These are phyloP conservation scores for Ruditapes philippinarum DNA, from an alignment of 1,140 invertebrate species.

Conservation along the genomic window DNA sequence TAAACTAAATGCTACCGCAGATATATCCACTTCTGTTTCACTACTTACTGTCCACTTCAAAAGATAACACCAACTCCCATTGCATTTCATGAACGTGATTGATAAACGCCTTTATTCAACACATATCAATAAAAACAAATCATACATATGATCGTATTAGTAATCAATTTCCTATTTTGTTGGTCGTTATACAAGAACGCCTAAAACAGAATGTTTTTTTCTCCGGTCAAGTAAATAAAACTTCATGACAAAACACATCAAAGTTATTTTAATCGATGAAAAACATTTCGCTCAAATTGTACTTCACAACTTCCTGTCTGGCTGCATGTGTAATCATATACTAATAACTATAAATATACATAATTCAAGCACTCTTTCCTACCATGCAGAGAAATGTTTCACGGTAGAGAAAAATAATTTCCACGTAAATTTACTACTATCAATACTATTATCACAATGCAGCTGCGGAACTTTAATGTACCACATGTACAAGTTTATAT, in stretches of 20 bases:
- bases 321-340: neutral
- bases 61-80: neutral
- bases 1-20: neutral
- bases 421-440: slow-evolving; percentile 1
- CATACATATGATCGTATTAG: too few relatives aligned
- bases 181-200: too few relatives aligned
- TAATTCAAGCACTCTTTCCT: neutral
- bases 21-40: neutral
- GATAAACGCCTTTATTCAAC: neutral
- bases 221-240: neutral
- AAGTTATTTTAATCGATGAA: neutral
- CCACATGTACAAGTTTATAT: too few relatives aligned
- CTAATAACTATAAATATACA: too few relatives aligned
- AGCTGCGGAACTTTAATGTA: neutral
- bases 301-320: neutral
- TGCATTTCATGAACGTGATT: too few relatives aligned
- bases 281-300: neutral
- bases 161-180: too few relatives aligned
- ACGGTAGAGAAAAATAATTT: too few relatives aligned
- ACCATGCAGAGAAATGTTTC: slow-evolving; percentile 15
- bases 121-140: too few relatives aligned
- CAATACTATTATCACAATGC: too few relatives aligned
- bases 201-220: too few relatives aligned
- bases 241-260: neutral
- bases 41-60: neutral